Base-by-base conservation (phyloP, 2,113 vertebrate species). In the Procavia capensis region DNA sequence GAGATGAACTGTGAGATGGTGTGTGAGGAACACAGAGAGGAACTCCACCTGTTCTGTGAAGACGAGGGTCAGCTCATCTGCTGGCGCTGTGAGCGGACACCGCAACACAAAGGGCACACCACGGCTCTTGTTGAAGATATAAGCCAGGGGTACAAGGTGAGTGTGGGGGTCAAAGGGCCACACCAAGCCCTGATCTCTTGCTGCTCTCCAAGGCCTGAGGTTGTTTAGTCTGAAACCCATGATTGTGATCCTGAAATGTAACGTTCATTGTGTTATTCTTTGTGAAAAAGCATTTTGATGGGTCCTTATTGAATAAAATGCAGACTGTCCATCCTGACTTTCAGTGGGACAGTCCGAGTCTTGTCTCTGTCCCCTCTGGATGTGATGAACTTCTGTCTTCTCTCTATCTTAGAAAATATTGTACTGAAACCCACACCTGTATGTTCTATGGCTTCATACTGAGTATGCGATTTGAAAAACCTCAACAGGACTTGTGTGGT, bases 21-120 rank as follows among this genome's bases (percentile, higher is more conserved):
- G 0, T 97, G 96, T 50, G 10, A 61, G 31, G 45, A 87, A 3
- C 96, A 97, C 0, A 45, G 72, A 10, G 85, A 97, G 39, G 63
- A 54, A 22, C 78, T 97, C 13, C 84, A 82, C 2, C 80, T 97
- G 5, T 97, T 97, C 88, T 97, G 97, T 2, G 87, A 96, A 34
- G 90, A 97, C 0, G 96, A 97, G 0, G 64, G 75, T 17, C 76
- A 85, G 64, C 94, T 97, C 85, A 96, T 97, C 72, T 97, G 97
- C 90, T 96, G 97, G 96, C 63, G 86, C 75, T 97, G 96, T 36
- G 86, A 93, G 45, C 63, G 92, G 17, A 2, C 57, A 0, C 31
- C 72, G 0, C 5, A 3, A 59, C 97, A 97, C 90, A 45, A 29
- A 31, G 95, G 80, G 3, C 96, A 97, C 13, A 0, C 0, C 47